phyloP scores from a whole-genome alignment of 2,888 invertebrate species.

The Drosophila eohydei region DNA sequence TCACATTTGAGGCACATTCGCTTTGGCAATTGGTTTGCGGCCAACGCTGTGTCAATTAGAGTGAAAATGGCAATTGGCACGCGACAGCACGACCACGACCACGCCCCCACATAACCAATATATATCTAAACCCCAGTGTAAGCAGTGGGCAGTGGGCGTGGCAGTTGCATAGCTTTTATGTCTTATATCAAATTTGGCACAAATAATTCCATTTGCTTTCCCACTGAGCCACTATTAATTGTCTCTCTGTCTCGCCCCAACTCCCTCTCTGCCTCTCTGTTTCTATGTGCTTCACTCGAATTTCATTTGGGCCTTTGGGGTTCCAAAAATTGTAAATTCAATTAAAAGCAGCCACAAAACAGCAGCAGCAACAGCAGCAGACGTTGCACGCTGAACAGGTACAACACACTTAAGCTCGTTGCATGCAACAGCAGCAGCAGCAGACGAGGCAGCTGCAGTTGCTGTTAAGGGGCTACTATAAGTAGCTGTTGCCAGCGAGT shows the following conservation, averaged over 20 bases:
- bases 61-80: conserved; percentile 67
- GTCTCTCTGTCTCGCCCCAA: not conserved
- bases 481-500: conserved; percentile 8
- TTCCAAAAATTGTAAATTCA: conserved; percentile 66
- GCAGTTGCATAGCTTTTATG: conserved; percentile 36
- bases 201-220: conserved; percentile 60
- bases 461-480: conserved; percentile 16
- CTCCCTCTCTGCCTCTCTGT: not conserved
- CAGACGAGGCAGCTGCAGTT: conserved; percentile 4
- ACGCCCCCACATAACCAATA: conserved; percentile 5
- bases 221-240: conserved; percentile 47
- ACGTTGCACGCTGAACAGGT: not conserved
- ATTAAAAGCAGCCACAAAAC: conserved; percentile 60
- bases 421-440: conserved; percentile 4
- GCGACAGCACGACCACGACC: conserved; percentile 42
- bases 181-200: conserved; percentile 59
- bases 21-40: conserved; percentile 18
- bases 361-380: conserved; percentile 1
- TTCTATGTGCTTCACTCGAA: not conserved
- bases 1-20: conserved; percentile 50
- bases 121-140: not conserved
- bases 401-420: conserved; percentile 25
- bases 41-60: conserved; percentile 61
- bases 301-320: conserved; percentile 35
- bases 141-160: not conserved